Percentiles rank a stretch among this genome's conserved stretches.
Conservation (phyloP, 2,888 invertebrate genomes). For the Yponomeuta malinellus region DNA sequence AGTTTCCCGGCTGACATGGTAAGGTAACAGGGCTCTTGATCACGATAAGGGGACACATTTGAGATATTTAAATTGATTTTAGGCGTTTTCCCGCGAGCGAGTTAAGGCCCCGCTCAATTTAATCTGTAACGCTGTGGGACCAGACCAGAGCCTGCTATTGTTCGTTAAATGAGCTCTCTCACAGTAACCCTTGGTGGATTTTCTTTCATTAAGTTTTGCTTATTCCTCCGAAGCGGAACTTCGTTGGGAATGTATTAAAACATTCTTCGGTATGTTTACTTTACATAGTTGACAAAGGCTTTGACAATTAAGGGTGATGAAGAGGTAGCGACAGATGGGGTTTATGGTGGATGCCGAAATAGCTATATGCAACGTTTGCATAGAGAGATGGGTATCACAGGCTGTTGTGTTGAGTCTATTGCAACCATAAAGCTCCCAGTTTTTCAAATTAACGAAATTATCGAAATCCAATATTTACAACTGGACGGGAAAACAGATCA, state of each 20-base stretch:
- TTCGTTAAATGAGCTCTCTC: conserved; percentile 68
- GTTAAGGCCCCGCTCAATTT: conserved; percentile 67
- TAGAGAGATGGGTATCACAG: conserved; percentile 58
- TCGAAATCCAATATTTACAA: conserved; percentile 10
- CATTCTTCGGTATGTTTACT: conserved; percentile 73
- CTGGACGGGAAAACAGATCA: conserved; percentile 30
- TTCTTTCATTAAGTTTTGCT: conserved; percentile 49
- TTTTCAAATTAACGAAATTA: neutral
- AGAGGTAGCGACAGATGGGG: conserved; percentile 73
- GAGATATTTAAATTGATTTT: conserved; percentile 75
- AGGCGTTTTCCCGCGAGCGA: conserved; percentile 69
- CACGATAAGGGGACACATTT: conserved; percentile 68
- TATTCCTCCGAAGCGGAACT: conserved; percentile 66
- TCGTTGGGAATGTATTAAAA: conserved; percentile 73
- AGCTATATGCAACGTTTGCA: conserved; percentile 40
- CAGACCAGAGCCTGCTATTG: conserved; percentile 59
- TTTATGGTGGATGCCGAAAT: conserved; percentile 37
- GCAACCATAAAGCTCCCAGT: neutral
- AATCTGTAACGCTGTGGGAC: conserved; percentile 63
- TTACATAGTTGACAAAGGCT: conserved; percentile 76
- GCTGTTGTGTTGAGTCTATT: conserved; percentile 31
- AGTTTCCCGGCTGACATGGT: conserved; percentile 18
- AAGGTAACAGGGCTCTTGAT: conserved; percentile 38
- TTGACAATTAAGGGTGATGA: conserved; percentile 76
- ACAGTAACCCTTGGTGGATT: conserved; percentile 18